A percentile compares a stretch with the other conserved stretches of the same genome.
These are phyloP conservation scores for Drosophila kanekoi DNA, from an alignment of 2,888 invertebrate species.

Conservation along the genomic window DNA sequence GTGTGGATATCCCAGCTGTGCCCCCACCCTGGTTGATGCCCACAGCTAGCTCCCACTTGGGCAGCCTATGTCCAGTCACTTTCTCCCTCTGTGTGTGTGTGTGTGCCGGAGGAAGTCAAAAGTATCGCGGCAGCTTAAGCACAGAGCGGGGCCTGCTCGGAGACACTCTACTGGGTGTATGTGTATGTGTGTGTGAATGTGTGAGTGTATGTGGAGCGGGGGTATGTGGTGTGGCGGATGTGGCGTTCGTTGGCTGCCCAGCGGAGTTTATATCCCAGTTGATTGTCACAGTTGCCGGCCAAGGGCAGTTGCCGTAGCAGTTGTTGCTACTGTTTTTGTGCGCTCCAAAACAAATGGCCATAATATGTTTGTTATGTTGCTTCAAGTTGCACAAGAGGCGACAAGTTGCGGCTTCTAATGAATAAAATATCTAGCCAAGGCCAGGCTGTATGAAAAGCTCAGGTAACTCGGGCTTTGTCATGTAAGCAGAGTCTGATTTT, in stretches of 20 bases:
- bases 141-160: constrained; percentile 34
- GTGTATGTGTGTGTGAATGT: neutral
- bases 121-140: constrained; percentile 79
- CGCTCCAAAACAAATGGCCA: constrained; percentile 64
- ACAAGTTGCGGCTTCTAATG: constrained; percentile 38
- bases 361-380: constrained; percentile 72
- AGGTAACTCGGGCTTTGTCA: constrained; percentile 1
- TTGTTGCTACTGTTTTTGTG: constrained; percentile 23
- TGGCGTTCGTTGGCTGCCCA: constrained; percentile 46
- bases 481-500: neutral
- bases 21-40: constrained; percentile 18
- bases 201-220: neutral
- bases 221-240: constrained; percentile 3
- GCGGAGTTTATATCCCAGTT: constrained; percentile 73
- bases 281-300: constrained; percentile 72
- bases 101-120: constrained; percentile 74
- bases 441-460: neutral
- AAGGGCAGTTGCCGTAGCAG: constrained; percentile 27
- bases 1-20: constrained; percentile 33
- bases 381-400: constrained; percentile 34
- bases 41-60: constrained; percentile 43
- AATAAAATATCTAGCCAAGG: constrained; percentile 6
- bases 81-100: constrained; percentile 26
- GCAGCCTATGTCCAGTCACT: constrained; percentile 57
- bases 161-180: constrained; percentile 1